Evolutionary conservation across 1,140 invertebrate species (phyloP).

Genomic region (Acromyrmex echinatior): DNA sequence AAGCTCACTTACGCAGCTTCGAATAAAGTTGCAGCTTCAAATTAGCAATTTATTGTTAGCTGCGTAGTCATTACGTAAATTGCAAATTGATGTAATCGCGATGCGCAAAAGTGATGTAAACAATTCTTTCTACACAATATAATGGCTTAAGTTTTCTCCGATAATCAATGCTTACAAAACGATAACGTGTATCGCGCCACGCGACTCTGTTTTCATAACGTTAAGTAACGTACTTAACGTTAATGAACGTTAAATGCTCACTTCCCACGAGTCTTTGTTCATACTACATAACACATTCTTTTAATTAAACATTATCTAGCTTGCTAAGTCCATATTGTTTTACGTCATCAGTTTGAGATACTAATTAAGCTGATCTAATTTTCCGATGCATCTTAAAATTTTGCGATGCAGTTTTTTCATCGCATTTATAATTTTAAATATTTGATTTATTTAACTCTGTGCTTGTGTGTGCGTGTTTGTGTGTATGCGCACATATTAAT

Average conservation of each 20-base stretch:
- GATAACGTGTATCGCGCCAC: constrained; percentile 39
- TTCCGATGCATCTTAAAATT: background rate
- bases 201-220: constrained; percentile 22
- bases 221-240: constrained; percentile 7
- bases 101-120: background rate
- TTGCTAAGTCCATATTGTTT: background rate
- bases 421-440: background rate
- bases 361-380: background rate
- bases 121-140: background rate
- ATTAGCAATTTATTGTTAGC: background rate
- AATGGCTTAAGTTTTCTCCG: background rate
- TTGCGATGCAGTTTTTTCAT: background rate
- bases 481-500: background rate
- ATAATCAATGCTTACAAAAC: constrained; percentile 58
- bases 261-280: constrained; percentile 16
- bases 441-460: background rate
- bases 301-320: constrained; percentile 19
- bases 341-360: background rate
- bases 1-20: background rate
- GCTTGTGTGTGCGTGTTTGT: too few species aligned
- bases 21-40: background rate
- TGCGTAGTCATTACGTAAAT: background rate
- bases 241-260: constrained; percentile 25
- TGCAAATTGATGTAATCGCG: background rate
- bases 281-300: background rate